A percentile compares a stretch with the other conserved stretches of the same genome.
These are phyloP conservation scores for Cebidichthys violaceus DNA, from an alignment of 2,113 vertebrate genomes.

Conservation along the genomic window DNA sequence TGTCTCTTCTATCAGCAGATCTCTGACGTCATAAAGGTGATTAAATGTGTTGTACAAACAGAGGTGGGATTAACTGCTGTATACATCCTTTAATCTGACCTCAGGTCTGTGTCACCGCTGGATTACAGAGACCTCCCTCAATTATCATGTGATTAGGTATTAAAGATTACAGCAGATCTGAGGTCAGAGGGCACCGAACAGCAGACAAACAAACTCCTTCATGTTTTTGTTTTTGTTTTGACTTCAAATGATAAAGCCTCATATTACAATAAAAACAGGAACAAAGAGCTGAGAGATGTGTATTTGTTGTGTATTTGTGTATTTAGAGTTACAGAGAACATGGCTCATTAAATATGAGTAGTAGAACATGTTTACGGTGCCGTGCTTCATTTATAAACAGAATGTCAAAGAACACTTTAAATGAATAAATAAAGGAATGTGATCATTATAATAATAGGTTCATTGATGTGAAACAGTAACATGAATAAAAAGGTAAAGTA, in stretches of 20 bases:
- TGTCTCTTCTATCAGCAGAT: not conserved
- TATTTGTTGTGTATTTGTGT: no score
- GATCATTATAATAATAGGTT: no score
- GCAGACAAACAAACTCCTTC: not conserved
- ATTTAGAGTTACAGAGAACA: no score
- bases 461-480: no score
- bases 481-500: no score
- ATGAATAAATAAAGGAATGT: no score
- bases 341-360: no score
- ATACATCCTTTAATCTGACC: constrained; percentile 48
- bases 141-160: constrained; percentile 19
- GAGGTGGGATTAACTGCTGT: constrained; percentile 41
- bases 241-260: not conserved
- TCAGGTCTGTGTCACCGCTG: not conserved
- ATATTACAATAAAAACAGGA: not conserved
- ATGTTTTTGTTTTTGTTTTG: not conserved
- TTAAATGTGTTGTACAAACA: constrained; percentile 28
- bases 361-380: no score
- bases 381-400: no score
- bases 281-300: no score
- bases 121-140: constrained; percentile 14
- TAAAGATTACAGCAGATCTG: constrained; percentile 10
- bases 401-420: no score
- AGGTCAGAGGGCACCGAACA: not conserved
- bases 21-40: constrained; percentile 23